phyloP scores from a whole-genome alignment of 2,888 invertebrate species.

The Cylindroiulus punctatus region DNA sequence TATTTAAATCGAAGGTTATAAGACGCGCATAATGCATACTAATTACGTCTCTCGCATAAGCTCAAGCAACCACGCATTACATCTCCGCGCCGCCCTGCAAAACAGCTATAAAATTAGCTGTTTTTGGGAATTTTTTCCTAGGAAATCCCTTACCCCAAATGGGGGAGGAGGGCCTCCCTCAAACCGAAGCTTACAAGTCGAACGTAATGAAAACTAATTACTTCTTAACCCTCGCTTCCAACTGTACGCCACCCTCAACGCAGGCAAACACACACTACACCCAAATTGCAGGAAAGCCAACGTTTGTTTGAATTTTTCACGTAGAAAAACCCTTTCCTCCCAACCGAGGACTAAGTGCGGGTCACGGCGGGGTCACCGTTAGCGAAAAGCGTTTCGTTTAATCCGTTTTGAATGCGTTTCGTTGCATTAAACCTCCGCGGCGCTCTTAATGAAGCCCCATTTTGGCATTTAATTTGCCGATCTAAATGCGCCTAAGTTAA shows the following conservation, averaged over 20 bases:
- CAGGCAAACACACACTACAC: background rate
- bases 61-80: too few relatives aligned
- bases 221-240: background rate
- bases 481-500: slow-evolving; percentile 34
- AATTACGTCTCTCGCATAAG: too few relatives aligned
- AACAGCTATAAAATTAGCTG: background rate
- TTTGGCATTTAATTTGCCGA: slow-evolving; percentile 29
- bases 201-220: background rate
- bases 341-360: too few relatives aligned
- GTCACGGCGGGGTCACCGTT: background rate
- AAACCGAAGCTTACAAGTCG: background rate
- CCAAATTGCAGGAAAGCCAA: background rate
- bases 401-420: slow-evolving; percentile 24
- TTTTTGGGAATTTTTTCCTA: background rate
- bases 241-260: too few relatives aligned
- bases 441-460: slow-evolving; percentile 25
- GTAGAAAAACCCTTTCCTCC: background rate
- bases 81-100: background rate
- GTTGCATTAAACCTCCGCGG: background rate
- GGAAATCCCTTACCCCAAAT: background rate
- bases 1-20: too few relatives aligned
- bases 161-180: background rate
- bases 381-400: slow-evolving; percentile 29
- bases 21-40: too few relatives aligned
- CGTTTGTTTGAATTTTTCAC: background rate